A percentile compares a stretch with the other conserved stretches of the same genome.
Evolutionary conservation across 2,888 invertebrate species (phyloP).

Genomic region (Zelleria hepariella): DNA sequence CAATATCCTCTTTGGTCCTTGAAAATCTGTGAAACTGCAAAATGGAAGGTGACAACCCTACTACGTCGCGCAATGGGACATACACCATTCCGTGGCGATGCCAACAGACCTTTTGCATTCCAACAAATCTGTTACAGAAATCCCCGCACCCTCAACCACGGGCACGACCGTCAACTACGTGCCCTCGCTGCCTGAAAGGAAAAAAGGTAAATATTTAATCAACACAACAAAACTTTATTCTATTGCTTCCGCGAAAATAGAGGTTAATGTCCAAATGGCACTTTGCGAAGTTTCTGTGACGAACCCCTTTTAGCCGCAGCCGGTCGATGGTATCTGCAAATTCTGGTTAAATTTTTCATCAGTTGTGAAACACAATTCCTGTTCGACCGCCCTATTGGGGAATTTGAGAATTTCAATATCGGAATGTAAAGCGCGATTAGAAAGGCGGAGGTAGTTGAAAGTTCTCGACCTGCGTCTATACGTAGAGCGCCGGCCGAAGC

Average conservation of each 20-base stretch:
- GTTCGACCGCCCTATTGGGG: constrained; percentile 24
- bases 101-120: background rate
- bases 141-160: constrained; percentile 86
- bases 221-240: background rate
- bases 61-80: constrained; percentile 13
- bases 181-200: constrained; percentile 72
- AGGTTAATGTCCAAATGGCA: constrained; percentile 25
- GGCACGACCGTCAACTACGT: constrained; percentile 70
- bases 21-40: too few relatives aligned
- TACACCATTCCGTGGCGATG: background rate
- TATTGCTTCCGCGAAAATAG: constrained; percentile 9
- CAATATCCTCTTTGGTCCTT: too few relatives aligned
- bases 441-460: constrained; percentile 41
- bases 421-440: constrained; percentile 40
- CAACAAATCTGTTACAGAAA: constrained; percentile 72
- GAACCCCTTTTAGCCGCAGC: constrained; percentile 37
- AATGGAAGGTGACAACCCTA: too few relatives aligned
- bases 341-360: constrained; percentile 42
- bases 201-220: constrained; percentile 71
- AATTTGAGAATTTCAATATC: constrained; percentile 39
- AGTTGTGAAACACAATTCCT: constrained; percentile 26
- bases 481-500: constrained; percentile 42
- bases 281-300: constrained; percentile 27
- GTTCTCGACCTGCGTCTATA: constrained; percentile 44
- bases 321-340: constrained; percentile 25